phyloP scores from a whole-genome alignment of 2,888 invertebrate genomes.

The Agrotis ipsilon region DNA sequence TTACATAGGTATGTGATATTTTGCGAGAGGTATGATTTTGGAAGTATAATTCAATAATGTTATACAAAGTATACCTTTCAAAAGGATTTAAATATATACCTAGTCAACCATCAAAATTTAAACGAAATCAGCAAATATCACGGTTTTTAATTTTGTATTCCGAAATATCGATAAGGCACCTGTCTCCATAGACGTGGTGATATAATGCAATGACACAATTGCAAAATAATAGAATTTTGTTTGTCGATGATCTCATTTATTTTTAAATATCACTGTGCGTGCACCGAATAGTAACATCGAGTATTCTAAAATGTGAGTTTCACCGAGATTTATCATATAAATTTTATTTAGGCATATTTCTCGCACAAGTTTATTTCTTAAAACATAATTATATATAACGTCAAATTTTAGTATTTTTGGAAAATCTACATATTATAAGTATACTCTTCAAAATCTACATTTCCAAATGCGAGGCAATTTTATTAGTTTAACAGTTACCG shows the following conservation, averaged over 20 bases:
- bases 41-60: slow-evolving; percentile 59
- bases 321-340: slow-evolving; percentile 51
- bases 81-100: slow-evolving; percentile 56
- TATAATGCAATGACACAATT: slow-evolving; percentile 51
- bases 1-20: slow-evolving; percentile 73
- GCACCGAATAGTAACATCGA: slow-evolving; percentile 52
- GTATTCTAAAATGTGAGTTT: slow-evolving; percentile 51
- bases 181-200: slow-evolving; percentile 65
- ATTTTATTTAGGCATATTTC: slow-evolving; percentile 79
- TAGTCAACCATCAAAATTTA: slow-evolving; percentile 55
- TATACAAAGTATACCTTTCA: slow-evolving; percentile 57
- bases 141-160: slow-evolving; percentile 56
- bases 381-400: slow-evolving; percentile 84
- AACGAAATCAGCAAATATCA: slow-evolving; percentile 61
- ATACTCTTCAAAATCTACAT: slow-evolving; percentile 89
- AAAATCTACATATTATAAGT: slow-evolving; percentile 82
- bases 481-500: slow-evolving; percentile 83
- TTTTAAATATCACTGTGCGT: slow-evolving; percentile 52
- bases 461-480: slow-evolving; percentile 91
- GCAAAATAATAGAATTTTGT: slow-evolving; percentile 51
- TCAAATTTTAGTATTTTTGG: slow-evolving; percentile 86
- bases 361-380: slow-evolving; percentile 78
- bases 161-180: slow-evolving; percentile 70
- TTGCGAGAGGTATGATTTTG: slow-evolving; percentile 58
- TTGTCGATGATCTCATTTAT: slow-evolving; percentile 56